Evolutionary conservation across 2,888 invertebrate genomes (phyloP), one percentile per base, ranked within the genome.

Genomic region (Eupithecia subfuscata): DNA sequence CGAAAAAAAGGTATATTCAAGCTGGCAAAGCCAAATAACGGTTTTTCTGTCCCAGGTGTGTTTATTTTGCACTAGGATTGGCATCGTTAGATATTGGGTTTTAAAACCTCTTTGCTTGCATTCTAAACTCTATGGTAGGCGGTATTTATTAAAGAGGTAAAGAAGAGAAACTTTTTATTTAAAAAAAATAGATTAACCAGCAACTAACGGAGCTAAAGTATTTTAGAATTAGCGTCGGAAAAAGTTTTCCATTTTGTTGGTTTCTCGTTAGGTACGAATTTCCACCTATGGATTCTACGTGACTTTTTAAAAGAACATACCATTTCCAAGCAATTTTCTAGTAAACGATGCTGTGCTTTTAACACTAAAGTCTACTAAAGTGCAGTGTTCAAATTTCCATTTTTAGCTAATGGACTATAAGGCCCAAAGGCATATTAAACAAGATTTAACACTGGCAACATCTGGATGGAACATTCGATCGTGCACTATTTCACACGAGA

Each of bases 371-470:
- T 48, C 48, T 56, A 56, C 3, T 60, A 60, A 60, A 60, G 60
- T 60, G 56, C 12, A 56, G 56, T 25, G 60, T 1, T 60, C 6
- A 34, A 30, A 63, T 30, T n/a, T 63, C 30, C 64, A 30, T 30
- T 63, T 69, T 69, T 18, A 60, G n/a, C 56, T 60, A 68, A 68
- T 68, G 68, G 68, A 45, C 22, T 68, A 68, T 74, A 74, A 72
- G 60, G 74, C 75, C 64, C 43, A 9, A 63, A 73, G 68, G 72
- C 70, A 71, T 70, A 71, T 67, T 73, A 73, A 71, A 64, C 74
- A 68, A 72, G 68, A 73, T 77, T 77, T 77, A 43, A 69, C 77
- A 73, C 73, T 37, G 74, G 74, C 69, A 72, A 74, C 77, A 77
- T 69, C 74, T 77, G 77, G 69, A 22, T 48, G 16, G 70, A 70